Conservation (phyloP, 2,113 vertebrate species). For the Drymodes brunneopygia region DNA sequence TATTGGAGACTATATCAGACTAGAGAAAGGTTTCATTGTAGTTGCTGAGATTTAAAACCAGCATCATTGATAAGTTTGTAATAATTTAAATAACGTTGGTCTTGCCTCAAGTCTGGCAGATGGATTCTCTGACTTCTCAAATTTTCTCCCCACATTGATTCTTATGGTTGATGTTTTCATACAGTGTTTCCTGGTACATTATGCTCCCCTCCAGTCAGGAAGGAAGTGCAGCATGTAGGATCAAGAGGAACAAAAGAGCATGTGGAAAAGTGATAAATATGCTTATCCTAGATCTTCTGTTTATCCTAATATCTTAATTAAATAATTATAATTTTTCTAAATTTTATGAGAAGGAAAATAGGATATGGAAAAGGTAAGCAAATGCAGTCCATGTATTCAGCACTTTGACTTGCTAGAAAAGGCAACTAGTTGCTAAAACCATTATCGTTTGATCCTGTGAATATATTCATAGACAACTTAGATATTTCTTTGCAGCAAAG, state of each 20-base stretch:
- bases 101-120: neutral
- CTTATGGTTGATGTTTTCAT: neutral
- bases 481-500: neutral
- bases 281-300: neutral
- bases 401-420: neutral
- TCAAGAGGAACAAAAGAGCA: neutral
- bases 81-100: neutral
- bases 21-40: neutral
- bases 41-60: neutral
- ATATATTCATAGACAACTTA: neutral
- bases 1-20: neutral
- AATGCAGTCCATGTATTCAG: neutral
- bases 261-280: neutral
- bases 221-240: neutral
- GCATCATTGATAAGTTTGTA: neutral
- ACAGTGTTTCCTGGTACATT: neutral
- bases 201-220: neutral
- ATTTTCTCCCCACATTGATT: neutral
- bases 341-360: neutral
- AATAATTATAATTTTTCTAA: neutral
- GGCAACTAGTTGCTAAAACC: neutral
- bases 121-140: neutral
- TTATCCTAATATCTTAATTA: neutral
- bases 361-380: neutral
- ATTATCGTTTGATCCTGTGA: neutral